Conservation (phyloP, 2,888 invertebrate genomes). For the Archips crataeganus region DNA sequence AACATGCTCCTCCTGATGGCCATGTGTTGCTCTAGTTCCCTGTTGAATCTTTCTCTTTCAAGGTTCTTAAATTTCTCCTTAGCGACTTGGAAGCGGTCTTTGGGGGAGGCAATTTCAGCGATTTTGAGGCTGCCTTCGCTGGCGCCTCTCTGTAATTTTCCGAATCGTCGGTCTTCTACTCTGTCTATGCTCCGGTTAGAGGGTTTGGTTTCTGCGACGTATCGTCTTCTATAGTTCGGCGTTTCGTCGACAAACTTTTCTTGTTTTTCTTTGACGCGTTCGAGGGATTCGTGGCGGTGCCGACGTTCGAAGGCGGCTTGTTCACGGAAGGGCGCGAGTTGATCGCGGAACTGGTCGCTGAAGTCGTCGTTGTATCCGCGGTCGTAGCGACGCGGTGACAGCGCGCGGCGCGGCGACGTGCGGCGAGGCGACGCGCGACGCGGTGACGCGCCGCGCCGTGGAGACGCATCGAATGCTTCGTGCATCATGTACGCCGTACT, state of each 20-base stretch:
- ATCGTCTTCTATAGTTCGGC: slow-evolving; percentile 77
- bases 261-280: slow-evolving; percentile 69
- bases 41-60: slow-evolving; percentile 89
- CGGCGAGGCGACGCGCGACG: slow-evolving; percentile 55
- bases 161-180: slow-evolving; percentile 79
- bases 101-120: slow-evolving; percentile 84
- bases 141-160: slow-evolving; percentile 74
- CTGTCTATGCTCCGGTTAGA: slow-evolving; percentile 78
- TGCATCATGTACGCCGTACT: slow-evolving; percentile 88
- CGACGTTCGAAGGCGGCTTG: slow-evolving; percentile 72
- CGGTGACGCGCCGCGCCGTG: slow-evolving; percentile 68
- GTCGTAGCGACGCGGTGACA: slow-evolving; percentile 63
- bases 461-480: slow-evolving; percentile 82
- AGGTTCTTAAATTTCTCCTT: slow-evolving; percentile 94
- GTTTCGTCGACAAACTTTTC: slow-evolving; percentile 73
- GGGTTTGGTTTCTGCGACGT: slow-evolving; percentile 80
- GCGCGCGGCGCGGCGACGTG: slow-evolving; percentile 58
- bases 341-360: slow-evolving; percentile 65
- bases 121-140: slow-evolving; percentile 80
- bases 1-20: slow-evolving; percentile 81
- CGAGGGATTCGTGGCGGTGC: slow-evolving; percentile 78
- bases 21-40: slow-evolving; percentile 84
- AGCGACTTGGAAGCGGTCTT: slow-evolving; percentile 93
- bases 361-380: slow-evolving; percentile 58
- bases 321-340: slow-evolving; percentile 74